These are phyloP conservation scores for Octodonta nipae DNA, from an alignment of 2,888 invertebrate genomes.

Conservation along the genomic window DNA sequence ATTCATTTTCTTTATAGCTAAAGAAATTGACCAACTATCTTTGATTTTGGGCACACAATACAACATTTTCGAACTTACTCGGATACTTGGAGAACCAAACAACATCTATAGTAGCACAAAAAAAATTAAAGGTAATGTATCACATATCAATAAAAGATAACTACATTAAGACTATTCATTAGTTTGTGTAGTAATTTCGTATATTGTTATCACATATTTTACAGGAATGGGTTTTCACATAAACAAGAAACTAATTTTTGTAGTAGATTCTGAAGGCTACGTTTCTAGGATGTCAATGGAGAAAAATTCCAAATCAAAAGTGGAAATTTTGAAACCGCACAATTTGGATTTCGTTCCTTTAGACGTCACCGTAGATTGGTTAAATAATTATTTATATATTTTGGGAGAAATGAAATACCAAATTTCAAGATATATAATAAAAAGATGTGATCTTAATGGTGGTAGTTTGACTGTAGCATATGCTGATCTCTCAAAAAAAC, in stretches of 20 bases:
- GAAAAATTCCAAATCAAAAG: constrained; percentile 32
- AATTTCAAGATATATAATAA: constrained; percentile 54
- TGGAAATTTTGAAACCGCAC: constrained; percentile 43
- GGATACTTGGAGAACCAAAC: constrained; percentile 53
- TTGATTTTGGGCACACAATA: constrained; percentile 58
- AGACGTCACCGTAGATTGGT: constrained; percentile 75
- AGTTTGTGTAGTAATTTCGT: too few species aligned
- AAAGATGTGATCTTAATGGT: constrained; percentile 63
- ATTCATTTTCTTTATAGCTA: constrained; percentile 37
- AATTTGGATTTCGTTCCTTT: constrained; percentile 51
- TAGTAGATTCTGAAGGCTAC: constrained; percentile 54
- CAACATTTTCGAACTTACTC: constrained; percentile 52
- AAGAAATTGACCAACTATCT: constrained; percentile 53
- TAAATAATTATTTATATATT: constrained; percentile 71
- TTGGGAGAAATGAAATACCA: constrained; percentile 50
- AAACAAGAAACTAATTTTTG: constrained; percentile 57
- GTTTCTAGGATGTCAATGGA: constrained; percentile 39
- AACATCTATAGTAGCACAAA: constrained; percentile 45
- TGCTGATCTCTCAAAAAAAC: constrained; percentile 54
- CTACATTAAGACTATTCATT: too few species aligned
- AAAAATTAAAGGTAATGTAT: constrained; percentile 6
- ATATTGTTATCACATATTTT: too few species aligned
- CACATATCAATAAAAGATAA: background rate
- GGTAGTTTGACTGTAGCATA: constrained; percentile 54
- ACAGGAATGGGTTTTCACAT: constrained; percentile 67